These are phyloP conservation scores for Drosophila yooni DNA, from an alignment of 2,888 invertebrate genomes.

Conservation along the genomic window DNA sequence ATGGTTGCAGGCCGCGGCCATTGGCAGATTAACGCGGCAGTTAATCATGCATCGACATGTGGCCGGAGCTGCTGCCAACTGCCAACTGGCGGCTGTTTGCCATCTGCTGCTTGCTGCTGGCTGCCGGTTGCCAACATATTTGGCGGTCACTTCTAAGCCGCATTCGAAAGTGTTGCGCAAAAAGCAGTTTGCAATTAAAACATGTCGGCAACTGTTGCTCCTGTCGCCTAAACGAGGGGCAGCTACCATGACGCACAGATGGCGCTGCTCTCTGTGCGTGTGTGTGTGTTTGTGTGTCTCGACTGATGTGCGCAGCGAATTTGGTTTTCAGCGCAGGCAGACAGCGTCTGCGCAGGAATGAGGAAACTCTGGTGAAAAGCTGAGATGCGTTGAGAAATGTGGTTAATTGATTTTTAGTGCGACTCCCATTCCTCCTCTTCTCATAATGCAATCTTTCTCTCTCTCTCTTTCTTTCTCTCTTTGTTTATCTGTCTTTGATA, in stretches of 20 bases:
- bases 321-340: constrained; percentile 62
- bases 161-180: constrained; percentile 79
- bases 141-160: constrained; percentile 78
- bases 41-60: constrained; percentile 82
- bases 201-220: constrained; percentile 60
- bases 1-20: constrained; percentile 72
- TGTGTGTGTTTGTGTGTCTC: neutral
- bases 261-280: constrained; percentile 57
- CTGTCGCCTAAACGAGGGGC: constrained; percentile 46
- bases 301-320: constrained; percentile 72
- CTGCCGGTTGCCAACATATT: constrained; percentile 54
- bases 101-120: constrained; percentile 17
- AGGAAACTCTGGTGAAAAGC: constrained; percentile 78
- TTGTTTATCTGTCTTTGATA: neutral
- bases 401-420: constrained; percentile 72
- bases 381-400: constrained; percentile 79
- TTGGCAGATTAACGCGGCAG: constrained; percentile 70
- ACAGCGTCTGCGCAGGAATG: constrained; percentile 67
- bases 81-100: constrained; percentile 2
- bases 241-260: constrained; percentile 72
- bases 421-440: neutral
- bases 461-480: neutral
- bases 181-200: constrained; percentile 81
- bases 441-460: neutral
- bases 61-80: constrained; percentile 28